These are phyloP conservation scores for Andrena dorsata DNA, from an alignment of 2,888 invertebrate species.

Conservation along the genomic window DNA sequence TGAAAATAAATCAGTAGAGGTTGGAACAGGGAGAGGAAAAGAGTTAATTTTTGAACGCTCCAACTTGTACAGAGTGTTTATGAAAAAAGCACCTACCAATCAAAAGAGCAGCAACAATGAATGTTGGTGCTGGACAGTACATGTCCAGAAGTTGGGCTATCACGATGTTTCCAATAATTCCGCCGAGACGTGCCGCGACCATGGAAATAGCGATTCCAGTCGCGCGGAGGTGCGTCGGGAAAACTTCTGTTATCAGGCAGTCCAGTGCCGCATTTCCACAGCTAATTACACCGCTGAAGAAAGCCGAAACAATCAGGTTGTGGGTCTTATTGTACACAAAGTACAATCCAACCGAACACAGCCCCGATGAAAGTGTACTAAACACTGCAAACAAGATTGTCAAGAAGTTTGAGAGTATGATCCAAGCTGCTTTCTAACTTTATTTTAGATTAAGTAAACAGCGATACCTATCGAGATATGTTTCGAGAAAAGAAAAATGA, in stretches of 20 bases:
- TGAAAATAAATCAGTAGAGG: too few species aligned
- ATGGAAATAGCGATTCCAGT: constrained; percentile 96
- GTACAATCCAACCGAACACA: constrained; percentile 94
- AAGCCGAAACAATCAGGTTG: constrained; percentile 93
- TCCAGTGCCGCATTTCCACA: constrained; percentile 96
- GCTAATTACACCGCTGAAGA: constrained; percentile 95
- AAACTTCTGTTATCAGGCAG: constrained; percentile 96
- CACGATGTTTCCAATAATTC: constrained; percentile 94
- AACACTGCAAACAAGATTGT: constrained; percentile 88
- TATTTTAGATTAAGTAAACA: too few species aligned
- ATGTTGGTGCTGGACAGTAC: constrained; percentile 96
- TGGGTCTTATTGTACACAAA: constrained; percentile 93
- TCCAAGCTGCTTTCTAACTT: background rate
- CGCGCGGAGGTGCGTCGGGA: constrained; percentile 95
- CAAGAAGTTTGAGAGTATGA: background rate
- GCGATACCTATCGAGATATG: too few species aligned
- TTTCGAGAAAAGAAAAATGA: too few species aligned
- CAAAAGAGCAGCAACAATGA: constrained; percentile 94
- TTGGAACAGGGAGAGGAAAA: too few species aligned
- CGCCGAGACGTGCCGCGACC: constrained; percentile 95
- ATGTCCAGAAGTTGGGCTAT: constrained; percentile 95
- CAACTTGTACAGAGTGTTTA: too few species aligned
- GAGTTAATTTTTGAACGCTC: too few species aligned
- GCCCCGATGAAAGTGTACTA: constrained; percentile 93
- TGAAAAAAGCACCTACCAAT: constrained; percentile 85